Percentiles rank a stretch among this genome's conserved stretches.
phyloP scores from a whole-genome alignment of 1,140 invertebrate species.

The Ladona fulva region DNA sequence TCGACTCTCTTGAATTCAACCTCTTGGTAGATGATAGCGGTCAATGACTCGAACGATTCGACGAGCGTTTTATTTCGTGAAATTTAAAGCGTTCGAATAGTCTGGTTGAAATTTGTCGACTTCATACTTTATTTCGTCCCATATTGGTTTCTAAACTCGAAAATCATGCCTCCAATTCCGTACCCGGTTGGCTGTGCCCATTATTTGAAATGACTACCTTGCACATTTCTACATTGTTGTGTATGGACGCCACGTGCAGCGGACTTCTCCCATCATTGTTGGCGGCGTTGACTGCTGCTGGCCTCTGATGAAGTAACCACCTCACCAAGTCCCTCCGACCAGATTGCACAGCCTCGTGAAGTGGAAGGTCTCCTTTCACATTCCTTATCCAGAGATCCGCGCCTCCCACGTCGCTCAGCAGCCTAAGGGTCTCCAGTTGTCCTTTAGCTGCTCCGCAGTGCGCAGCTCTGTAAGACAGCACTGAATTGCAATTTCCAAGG shows the following conservation, averaged over 20 bases:
- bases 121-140: too few species aligned
- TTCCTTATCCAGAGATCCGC: conserved; percentile 90
- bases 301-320: conserved; percentile 75
- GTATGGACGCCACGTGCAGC: conserved; percentile 87
- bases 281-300: conserved; percentile 73
- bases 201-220: conserved; percentile 45
- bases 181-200: too few species aligned
- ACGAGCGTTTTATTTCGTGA: too few species aligned
- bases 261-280: conserved; percentile 89
- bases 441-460: conserved; percentile 94
- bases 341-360: conserved; percentile 91
- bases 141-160: too few species aligned
- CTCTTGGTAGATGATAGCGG: too few species aligned
- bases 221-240: conserved; percentile 90
- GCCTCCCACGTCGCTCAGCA: conserved; percentile 51
- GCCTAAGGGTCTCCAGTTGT: conserved; percentile 72
- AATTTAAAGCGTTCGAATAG: too few species aligned
- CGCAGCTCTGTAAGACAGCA: conserved; percentile 48
- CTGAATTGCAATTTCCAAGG: too few species aligned
- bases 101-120: too few species aligned
- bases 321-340: conserved; percentile 76
- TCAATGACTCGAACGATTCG: too few species aligned
- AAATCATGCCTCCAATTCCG: too few species aligned
- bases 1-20: too few species aligned
- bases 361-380: conserved; percentile 77